A percentile compares a stretch with the other conserved stretches of the same genome.
Conservation (phyloP, 2,113 vertebrate genomes). For the Telmatochromis sp. region DNA sequence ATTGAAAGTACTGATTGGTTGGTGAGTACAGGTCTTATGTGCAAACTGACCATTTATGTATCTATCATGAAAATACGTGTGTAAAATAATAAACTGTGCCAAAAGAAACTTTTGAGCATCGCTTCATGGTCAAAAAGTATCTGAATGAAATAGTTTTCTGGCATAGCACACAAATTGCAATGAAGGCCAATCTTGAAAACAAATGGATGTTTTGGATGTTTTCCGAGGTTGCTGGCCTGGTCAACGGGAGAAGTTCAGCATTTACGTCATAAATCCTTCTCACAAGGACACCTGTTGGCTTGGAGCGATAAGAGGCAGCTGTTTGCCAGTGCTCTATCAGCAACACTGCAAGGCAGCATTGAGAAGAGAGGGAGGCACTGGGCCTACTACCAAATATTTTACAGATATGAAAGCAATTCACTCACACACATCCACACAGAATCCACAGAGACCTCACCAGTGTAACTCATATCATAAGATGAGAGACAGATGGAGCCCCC, state of each 20-base stretch:
- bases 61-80: neutral
- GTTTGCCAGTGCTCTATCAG: constrained; percentile 23
- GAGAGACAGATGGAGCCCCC: neutral
- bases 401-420: neutral
- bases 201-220: neutral
- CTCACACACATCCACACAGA: neutral
- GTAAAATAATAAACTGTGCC: neutral
- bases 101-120: neutral
- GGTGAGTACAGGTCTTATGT: neutral
- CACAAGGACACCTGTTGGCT: constrained; percentile 70
- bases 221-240: neutral
- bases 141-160: neutral
- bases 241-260: constrained; percentile 65
- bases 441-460: neutral
- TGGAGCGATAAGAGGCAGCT: constrained; percentile 52
- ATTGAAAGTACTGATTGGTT: neutral
- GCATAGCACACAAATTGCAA: neutral
- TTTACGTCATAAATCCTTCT: constrained; percentile 62
- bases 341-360: neutral
- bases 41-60: neutral
- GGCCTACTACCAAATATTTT: neutral
- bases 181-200: neutral
- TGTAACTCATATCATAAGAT: neutral
- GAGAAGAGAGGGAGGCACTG: neutral
- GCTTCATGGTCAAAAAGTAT: neutral